Evolutionary conservation across 2,888 invertebrate genomes (phyloP), one percentile per base, ranked within the genome.

Genomic region (Calliopum simillimum): DNA sequence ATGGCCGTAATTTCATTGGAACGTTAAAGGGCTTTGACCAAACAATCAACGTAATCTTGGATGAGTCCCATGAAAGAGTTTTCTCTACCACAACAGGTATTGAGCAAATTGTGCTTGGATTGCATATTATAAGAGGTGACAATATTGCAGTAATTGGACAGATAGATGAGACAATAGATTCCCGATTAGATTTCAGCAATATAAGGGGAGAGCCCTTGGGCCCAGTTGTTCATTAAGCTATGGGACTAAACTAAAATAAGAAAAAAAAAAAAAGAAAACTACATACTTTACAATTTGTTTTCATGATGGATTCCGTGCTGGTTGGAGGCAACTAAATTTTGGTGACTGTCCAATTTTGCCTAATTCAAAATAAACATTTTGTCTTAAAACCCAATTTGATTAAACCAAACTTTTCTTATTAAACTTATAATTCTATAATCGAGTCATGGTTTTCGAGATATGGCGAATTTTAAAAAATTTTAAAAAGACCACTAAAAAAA

Each of bases 1-100:
- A 98, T 88, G 98, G 98, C 55, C 89, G 98, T 77, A 97, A 97
- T 85, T 98, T 98, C 84, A 95, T 98, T 78, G 99, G 99, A 58
- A 96, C 97, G 0, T 86, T 99, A 74, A 98, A 98, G 86, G 99
- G 99, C 43, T 99, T 98, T 87, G 99, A 99, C 87, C 99, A 99
- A 87, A 97, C 98, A n/a, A 97, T 99, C 76, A 99, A 99, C 85
- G 89, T 99, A 76, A 98, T 99, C 79, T 88, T 99, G 75, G 98
- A 99, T 83, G 99, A 99, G 86, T 97, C 98, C 46, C 98, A 98
- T 83, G 99, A 99, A 86, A 89, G 99, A 80, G 98, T 99, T n/a
- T 99, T 96, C 87, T 98, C 97, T 62, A 92, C 94, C 12, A 91
- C 93, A 1, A 90, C 94, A 77, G 99, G 99, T 43, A 95, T 99